Evolutionary conservation across 2,113 vertebrate genomes (phyloP).

Genomic region (Aepyceros melampus): DNA sequence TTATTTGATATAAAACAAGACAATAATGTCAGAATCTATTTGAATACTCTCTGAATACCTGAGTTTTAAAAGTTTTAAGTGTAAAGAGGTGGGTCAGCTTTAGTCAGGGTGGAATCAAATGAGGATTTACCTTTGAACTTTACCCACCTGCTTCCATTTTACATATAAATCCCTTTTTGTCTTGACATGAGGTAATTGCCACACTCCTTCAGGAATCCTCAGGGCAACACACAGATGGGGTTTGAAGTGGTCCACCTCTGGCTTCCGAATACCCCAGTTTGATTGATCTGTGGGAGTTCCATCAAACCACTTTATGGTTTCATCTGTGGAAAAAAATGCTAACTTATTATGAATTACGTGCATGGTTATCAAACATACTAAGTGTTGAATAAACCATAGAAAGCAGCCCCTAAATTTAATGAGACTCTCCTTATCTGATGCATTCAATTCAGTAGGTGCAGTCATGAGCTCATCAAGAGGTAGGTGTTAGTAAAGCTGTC

Average conservation of each 20-base stretch:
- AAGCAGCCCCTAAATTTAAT: neutral
- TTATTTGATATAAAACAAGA: neutral
- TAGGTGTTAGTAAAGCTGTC: neutral
- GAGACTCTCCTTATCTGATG: neutral
- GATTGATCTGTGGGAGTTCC: conserved; percentile 86
- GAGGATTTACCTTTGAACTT: neutral
- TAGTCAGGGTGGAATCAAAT: neutral
- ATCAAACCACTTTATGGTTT: conserved; percentile 86
- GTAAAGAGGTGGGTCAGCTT: neutral
- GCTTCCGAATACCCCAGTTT: conserved; percentile 88
- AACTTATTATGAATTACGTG: neutral
- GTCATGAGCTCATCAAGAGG: neutral
- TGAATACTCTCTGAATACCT: neutral
- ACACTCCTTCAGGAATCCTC: conserved; percentile 84
- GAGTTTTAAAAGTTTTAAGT: neutral
- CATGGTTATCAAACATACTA: neutral
- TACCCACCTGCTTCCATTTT: conserved; percentile 87
- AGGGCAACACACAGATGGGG: conserved; percentile 84
- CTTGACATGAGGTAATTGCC: conserved; percentile 86
- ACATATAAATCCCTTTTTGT: conserved; percentile 89
- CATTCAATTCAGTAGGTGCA: neutral
- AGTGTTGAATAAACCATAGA: neutral
- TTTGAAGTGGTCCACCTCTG: conserved; percentile 77
- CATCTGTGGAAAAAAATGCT: conserved; percentile 78
- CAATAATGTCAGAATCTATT: neutral